Percentiles rank a stretch among this genome's conserved stretches.
Conservation (phyloP, 2,888 invertebrate species). For the Galeruca laticollis region DNA sequence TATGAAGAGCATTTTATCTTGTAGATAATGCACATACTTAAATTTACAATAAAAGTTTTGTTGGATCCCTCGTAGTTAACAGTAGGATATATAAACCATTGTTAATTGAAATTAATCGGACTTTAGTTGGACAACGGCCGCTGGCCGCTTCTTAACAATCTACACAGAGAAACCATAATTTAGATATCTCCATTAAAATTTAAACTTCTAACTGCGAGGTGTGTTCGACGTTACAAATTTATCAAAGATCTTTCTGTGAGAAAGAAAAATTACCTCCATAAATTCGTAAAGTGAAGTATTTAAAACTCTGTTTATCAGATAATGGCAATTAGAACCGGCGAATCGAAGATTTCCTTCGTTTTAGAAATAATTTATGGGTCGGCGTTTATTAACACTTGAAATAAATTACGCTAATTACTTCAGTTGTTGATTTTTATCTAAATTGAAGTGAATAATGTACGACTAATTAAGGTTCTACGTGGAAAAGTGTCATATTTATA, state of each 20-base stretch:
- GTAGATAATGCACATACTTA: too few species aligned
- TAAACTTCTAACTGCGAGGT: conserved; percentile 6
- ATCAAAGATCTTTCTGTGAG: conserved; percentile 35
- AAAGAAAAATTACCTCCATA: conserved; percentile 44
- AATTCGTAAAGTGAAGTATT: conserved; percentile 46
- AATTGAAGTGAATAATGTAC: not conserved
- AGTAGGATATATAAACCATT: not conserved
- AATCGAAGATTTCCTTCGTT: conserved; percentile 48
- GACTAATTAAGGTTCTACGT: not conserved
- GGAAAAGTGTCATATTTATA: too few species aligned
- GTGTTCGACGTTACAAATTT: conserved; percentile 30
- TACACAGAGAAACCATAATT: not conserved
- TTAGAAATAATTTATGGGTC: conserved; percentile 50
- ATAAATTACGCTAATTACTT: conserved; percentile 41
- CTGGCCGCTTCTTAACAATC: not conserved
- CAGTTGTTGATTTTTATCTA: conserved; percentile 5
- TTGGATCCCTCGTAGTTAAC: not conserved
- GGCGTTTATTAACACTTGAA: conserved; percentile 50
- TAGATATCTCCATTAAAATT: conserved; percentile 10
- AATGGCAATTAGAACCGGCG: conserved; percentile 49
- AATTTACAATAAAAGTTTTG: not conserved
- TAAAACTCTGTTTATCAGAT: conserved; percentile 46
- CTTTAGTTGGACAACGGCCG: not conserved
- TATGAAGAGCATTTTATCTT: too few species aligned
- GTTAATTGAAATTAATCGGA: not conserved